These are phyloP conservation scores for Cyphomyrus plagiostoma DNA, from an alignment of 2,113 vertebrate species.

Conservation along the genomic window DNA sequence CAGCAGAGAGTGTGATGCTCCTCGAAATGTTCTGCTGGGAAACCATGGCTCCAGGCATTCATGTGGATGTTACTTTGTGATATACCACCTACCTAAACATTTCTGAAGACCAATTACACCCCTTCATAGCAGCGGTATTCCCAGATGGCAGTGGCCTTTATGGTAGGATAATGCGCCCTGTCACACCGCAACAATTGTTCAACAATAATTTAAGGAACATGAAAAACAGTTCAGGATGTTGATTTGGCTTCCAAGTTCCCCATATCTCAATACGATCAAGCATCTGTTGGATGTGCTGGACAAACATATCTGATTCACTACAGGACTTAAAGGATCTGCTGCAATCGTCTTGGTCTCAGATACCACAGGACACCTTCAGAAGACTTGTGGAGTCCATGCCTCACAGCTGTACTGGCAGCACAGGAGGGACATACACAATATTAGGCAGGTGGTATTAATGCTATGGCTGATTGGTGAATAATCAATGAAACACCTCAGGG, in stretches of 20 bases:
- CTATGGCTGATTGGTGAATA: background rate
- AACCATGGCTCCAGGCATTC: too few species aligned
- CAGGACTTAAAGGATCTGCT: background rate
- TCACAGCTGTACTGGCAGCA: background rate
- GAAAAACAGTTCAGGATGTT: background rate
- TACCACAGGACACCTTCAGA: background rate
- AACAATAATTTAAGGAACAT: too few species aligned
- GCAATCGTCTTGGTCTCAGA: background rate
- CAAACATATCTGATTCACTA: background rate
- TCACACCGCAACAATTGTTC: too few species aligned
- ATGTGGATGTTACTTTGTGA: too few species aligned
- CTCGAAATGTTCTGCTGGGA: too few species aligned
- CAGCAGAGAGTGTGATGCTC: background rate
- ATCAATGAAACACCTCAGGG: background rate
- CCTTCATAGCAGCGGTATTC: too few species aligned
- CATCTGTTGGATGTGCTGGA: too few species aligned
- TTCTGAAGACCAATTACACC: too few species aligned
- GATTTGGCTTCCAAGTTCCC: background rate
- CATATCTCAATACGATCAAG: background rate
- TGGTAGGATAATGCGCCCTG: too few species aligned
- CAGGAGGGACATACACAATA: background rate
- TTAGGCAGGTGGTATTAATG: background rate
- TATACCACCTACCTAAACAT: too few species aligned
- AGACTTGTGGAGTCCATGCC: background rate
- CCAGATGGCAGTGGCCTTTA: too few species aligned